A percentile compares a stretch with the other conserved stretches of the same genome.
phyloP scores from a whole-genome alignment of 1,140 invertebrate genomes.

The Drosophila nebulosa region DNA sequence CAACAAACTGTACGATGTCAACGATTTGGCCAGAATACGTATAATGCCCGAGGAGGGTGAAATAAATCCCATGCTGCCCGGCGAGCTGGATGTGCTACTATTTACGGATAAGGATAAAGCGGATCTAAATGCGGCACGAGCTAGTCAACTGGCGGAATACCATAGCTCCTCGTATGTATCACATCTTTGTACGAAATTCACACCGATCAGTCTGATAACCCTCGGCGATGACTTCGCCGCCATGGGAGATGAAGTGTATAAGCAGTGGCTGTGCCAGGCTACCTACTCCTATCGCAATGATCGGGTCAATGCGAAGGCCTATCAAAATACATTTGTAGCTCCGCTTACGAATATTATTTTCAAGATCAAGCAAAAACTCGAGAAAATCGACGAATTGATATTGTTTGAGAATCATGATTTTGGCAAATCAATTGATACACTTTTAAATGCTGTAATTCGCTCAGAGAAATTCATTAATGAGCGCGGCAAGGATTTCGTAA shows the following conservation, averaged over 20 bases:
- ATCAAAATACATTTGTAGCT: conserved; percentile 83
- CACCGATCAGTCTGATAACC: conserved; percentile 26
- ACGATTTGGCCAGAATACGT: conserved; percentile 9
- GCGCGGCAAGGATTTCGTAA: conserved; percentile 86
- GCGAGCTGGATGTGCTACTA: conserved; percentile 82
- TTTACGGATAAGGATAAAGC: conserved; percentile 82
- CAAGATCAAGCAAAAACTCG: conserved; percentile 81
- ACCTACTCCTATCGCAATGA: conserved; percentile 78
- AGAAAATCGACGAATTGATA: conserved; percentile 85
- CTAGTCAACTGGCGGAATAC: conserved; percentile 81
- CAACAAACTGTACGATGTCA: conserved; percentile 51
- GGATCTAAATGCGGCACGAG: conserved; percentile 83
- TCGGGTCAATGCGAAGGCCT: conserved; percentile 83
- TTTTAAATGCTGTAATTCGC: conserved; percentile 85
- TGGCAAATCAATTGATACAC: conserved; percentile 84
- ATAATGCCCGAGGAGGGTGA: conserved; percentile 76
- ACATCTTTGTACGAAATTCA: background rate
- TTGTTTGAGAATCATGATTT: conserved; percentile 87
- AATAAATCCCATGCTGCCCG: conserved; percentile 67
- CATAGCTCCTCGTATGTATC: conserved; percentile 63
- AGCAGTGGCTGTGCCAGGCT: conserved; percentile 21
- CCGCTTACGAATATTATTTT: conserved; percentile 85
- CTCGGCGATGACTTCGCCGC: conserved; percentile 82
- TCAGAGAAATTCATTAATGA: conserved; percentile 86
- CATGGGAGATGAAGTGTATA: background rate